These are phyloP conservation scores for Gila robusta DNA, from an alignment of 2,797 vertebrate species.

Conservation along the genomic window DNA sequence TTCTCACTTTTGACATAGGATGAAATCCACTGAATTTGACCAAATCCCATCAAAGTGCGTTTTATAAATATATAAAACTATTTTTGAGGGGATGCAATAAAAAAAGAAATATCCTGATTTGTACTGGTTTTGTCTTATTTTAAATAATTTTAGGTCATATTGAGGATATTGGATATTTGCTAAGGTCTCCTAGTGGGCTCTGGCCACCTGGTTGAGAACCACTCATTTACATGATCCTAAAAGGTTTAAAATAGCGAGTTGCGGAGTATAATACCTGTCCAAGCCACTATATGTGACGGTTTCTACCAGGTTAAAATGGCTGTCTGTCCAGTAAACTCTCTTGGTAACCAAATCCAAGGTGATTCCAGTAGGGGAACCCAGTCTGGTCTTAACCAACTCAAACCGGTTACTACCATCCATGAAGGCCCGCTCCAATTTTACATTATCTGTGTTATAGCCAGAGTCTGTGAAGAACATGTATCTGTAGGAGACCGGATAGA, in stretches of 20 bases:
- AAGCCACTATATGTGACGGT: conserved; percentile 78
- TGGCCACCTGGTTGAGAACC: not conserved
- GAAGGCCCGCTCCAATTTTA: conserved; percentile 79
- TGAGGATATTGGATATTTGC: not conserved
- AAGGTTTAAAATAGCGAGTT: not conserved
- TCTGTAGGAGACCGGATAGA: conserved; percentile 59
- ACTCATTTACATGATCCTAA: not conserved
- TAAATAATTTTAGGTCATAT: not conserved
- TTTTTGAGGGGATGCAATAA: not conserved
- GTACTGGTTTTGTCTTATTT: not conserved
- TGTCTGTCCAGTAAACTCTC: conserved; percentile 82
- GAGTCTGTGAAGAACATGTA: conserved; percentile 83
- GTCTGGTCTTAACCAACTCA: conserved; percentile 73
- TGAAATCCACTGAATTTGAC: not conserved
- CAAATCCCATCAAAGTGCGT: not conserved
- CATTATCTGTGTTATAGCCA: conserved; percentile 63
- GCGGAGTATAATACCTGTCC: conserved; percentile 70
- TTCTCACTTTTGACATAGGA: not conserved
- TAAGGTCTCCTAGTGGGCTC: not conserved
- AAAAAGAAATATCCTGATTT: not conserved
- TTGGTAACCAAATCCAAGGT: conserved; percentile 75
- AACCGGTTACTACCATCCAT: conserved; percentile 80
- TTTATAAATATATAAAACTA: not conserved
- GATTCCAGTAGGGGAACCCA: conserved; percentile 75
- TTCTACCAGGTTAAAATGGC: conserved; percentile 80